phyloP scores from a whole-genome alignment of 2,113 vertebrate genomes.

The Anser brachyrhynchus region DNA sequence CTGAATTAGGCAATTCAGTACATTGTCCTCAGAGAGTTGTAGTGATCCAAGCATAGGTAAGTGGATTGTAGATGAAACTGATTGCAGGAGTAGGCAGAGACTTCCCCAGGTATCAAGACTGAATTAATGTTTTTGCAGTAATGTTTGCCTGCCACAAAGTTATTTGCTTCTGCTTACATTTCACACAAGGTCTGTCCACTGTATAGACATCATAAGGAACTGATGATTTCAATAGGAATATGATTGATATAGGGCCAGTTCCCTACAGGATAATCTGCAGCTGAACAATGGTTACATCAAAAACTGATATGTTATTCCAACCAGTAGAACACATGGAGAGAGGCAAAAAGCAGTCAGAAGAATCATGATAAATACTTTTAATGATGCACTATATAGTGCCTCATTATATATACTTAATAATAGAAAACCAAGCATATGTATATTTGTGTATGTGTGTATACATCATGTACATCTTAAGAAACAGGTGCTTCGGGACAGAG shows the following conservation, averaged over 20 bases:
- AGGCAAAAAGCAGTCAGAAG: background rate
- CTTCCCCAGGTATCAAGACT: background rate
- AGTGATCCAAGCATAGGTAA: background rate
- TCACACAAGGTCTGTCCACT: background rate
- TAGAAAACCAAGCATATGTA: background rate
- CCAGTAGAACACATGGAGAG: background rate
- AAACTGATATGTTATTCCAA: background rate
- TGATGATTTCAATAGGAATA: background rate
- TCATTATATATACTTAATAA: background rate
- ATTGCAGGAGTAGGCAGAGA: background rate
- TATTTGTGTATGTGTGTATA: background rate
- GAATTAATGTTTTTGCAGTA: background rate
- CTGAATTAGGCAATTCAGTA: background rate
- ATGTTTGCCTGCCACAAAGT: background rate
- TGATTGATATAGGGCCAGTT: rapidly evolving
- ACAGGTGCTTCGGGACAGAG: background rate
- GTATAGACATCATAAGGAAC: background rate
- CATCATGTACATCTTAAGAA: background rate
- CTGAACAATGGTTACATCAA: background rate
- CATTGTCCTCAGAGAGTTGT: background rate
- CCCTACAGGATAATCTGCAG: background rate
- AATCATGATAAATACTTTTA: background rate
- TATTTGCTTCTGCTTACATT: background rate
- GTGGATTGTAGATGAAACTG: background rate
- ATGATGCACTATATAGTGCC: background rate